phyloP scores from a whole-genome alignment of 2,113 vertebrate species.

The Siniperca chuatsi region DNA sequence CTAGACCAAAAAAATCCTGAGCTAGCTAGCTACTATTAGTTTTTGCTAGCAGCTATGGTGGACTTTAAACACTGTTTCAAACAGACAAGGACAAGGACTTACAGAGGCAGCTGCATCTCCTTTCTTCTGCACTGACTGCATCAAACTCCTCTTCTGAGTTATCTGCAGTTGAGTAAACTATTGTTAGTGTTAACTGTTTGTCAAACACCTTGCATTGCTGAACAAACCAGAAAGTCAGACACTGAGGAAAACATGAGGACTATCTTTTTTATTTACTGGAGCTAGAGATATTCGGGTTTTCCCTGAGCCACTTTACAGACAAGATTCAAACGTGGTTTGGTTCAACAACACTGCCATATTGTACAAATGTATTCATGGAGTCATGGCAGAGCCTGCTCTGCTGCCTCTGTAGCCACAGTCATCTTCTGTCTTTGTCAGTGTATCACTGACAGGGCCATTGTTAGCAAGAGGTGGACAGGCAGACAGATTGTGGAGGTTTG shows the following conservation, averaged over 20 bases:
- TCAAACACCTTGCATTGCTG: not conserved
- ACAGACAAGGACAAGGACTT: not conserved
- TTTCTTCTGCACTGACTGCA: not conserved
- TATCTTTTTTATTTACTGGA: not conserved
- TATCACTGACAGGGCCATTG: not conserved
- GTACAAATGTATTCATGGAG: not conserved
- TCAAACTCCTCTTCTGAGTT: not conserved
- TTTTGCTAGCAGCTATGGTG: not conserved
- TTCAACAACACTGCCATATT: not conserved
- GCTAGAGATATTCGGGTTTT: not conserved
- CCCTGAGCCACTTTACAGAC: not conserved
- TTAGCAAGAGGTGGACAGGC: not conserved
- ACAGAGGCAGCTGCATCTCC: not conserved
- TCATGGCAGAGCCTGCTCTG: not conserved
- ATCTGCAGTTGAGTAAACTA: not conserved
- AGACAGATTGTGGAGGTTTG: not conserved
- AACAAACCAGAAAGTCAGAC: not conserved
- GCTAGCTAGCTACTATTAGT: not conserved
- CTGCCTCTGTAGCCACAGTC: not conserved
- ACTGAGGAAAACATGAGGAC: not conserved
- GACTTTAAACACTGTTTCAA: not conserved
- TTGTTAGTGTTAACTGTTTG: not conserved
- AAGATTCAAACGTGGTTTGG: not conserved
- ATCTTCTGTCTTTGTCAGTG: not conserved
- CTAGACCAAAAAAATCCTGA: not conserved